These are phyloP conservation scores for Theocolax elegans DNA, from an alignment of 1,140 invertebrate genomes.

Conservation along the genomic window DNA sequence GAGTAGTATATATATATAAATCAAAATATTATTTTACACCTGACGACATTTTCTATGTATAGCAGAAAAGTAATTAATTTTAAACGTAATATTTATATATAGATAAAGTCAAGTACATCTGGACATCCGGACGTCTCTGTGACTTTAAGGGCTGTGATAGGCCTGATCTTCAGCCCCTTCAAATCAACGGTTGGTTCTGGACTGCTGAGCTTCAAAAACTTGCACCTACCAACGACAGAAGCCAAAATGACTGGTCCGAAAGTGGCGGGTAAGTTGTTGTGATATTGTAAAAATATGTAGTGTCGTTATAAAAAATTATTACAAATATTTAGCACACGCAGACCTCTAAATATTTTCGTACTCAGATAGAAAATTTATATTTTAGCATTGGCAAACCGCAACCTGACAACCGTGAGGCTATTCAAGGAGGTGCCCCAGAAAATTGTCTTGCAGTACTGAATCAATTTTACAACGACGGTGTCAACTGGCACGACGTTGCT, in stretches of 20 bases:
- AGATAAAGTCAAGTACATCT: constrained; percentile 81
- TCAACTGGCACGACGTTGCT: constrained; percentile 88
- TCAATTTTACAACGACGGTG: constrained; percentile 87
- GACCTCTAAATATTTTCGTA: too few relatives aligned
- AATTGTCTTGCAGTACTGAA: constrained; percentile 84
- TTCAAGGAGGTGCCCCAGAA: constrained; percentile 81
- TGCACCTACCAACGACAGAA: constrained; percentile 78
- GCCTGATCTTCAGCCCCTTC: constrained; percentile 79
- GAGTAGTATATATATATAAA: too few relatives aligned
- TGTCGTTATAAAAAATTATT: too few relatives aligned
- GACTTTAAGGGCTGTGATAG: constrained; percentile 87
- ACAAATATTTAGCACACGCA: too few relatives aligned
- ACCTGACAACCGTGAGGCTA: constrained; percentile 83
- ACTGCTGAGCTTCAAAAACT: constrained; percentile 83
- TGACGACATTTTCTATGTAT: too few relatives aligned
- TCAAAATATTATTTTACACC: too few relatives aligned
- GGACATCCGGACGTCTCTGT: constrained; percentile 87
- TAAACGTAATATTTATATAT: too few relatives aligned
- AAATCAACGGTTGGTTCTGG: constrained; percentile 89
- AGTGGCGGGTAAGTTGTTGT: constrained; percentile 77
- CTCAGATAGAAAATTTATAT: constrained; percentile 16
- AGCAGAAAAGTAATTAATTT: too few relatives aligned
- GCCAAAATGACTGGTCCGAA: constrained; percentile 85
- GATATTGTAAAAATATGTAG: too few relatives aligned
- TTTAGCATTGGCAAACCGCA: constrained; percentile 78